These are phyloP conservation scores for Drosophila conformis DNA, from an alignment of 2,888 invertebrate species.

Conservation along the genomic window DNA sequence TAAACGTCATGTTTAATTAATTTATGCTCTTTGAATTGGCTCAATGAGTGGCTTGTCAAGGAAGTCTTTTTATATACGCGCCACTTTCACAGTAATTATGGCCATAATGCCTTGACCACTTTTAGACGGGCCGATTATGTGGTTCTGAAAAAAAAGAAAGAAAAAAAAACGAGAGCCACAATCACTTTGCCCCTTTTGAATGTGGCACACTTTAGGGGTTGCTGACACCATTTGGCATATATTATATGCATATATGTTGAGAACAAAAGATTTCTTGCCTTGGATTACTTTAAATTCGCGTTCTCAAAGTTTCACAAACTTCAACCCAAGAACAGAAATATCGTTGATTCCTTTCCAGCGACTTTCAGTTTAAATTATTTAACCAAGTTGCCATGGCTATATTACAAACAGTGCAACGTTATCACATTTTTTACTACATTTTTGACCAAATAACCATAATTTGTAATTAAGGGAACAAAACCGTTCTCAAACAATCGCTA, in stretches of 20 bases:
- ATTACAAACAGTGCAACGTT: not conserved
- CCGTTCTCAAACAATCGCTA: not conserved
- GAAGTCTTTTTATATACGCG: slow-evolving; percentile 31
- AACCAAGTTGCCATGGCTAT: slow-evolving; percentile 9
- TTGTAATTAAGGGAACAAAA: not conserved
- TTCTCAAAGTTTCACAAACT: not conserved
- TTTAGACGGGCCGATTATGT: slow-evolving; percentile 15
- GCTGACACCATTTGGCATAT: slow-evolving; percentile 4
- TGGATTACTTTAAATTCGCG: not conserved
- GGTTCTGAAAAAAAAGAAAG: slow-evolving; percentile 15
- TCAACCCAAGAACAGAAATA: not conserved
- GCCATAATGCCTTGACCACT: slow-evolving; percentile 19
- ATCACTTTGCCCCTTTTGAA: slow-evolving; percentile 8
- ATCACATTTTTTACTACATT: not conserved
- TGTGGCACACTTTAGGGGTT: slow-evolving; percentile 14
- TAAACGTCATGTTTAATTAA: slow-evolving; percentile 28
- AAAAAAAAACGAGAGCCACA: slow-evolving; percentile 6
- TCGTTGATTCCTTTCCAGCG: not conserved
- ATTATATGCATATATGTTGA: not conserved
- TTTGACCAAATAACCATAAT: slow-evolving; percentile 3
- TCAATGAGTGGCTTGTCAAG: slow-evolving; percentile 4
- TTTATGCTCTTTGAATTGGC: slow-evolving; percentile 1
- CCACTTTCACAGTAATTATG: slow-evolving; percentile 35
- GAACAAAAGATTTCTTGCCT: not conserved
- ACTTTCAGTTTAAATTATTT: slow-evolving; percentile 8